phyloP scores from a whole-genome alignment of 2,888 invertebrate genomes.

The Monopis laevigella region DNA sequence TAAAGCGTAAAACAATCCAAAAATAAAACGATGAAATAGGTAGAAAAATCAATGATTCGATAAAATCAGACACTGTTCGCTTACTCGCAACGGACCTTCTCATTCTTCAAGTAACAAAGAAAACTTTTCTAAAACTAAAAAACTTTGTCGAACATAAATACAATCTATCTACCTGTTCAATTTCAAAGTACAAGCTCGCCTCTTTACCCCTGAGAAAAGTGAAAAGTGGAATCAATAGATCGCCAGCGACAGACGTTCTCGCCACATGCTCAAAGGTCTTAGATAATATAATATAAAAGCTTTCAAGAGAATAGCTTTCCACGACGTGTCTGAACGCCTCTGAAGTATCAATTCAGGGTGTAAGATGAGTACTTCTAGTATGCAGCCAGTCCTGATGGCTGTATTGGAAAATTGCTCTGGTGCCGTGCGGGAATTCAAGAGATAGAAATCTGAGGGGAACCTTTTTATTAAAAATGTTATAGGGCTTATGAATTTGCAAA shows the following conservation, averaged over 20 bases:
- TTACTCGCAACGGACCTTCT: too few species aligned
- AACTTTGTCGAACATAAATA: neutral
- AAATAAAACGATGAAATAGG: too few species aligned
- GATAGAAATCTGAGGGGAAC: constrained; percentile 35
- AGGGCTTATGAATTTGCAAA: constrained; percentile 9
- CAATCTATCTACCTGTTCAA: constrained; percentile 1
- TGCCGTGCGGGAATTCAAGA: constrained; percentile 19
- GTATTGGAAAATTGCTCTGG: constrained; percentile 56
- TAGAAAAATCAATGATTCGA: too few species aligned
- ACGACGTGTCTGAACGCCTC: constrained; percentile 42
- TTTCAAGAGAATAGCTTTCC: constrained; percentile 62
- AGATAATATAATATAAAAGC: constrained; percentile 67
- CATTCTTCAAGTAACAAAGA: too few species aligned
- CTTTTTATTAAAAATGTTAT: constrained; percentile 48
- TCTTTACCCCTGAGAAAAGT: constrained; percentile 43
- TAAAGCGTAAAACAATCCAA: too few species aligned
- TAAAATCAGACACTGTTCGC: too few species aligned
- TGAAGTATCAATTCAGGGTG: constrained; percentile 62
- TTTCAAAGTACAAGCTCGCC: constrained; percentile 12
- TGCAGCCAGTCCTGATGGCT: constrained; percentile 47
- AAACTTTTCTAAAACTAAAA: too few species aligned
- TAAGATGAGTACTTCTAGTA: constrained; percentile 53
- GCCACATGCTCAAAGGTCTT: constrained; percentile 59
- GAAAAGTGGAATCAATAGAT: constrained; percentile 53
- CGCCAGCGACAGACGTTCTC: constrained; percentile 52